A percentile compares a stretch with the other conserved stretches of the same genome.
Evolutionary conservation across 2,113 vertebrate genomes (phyloP).

Genomic region (Corynorhinus townsendii): DNA sequence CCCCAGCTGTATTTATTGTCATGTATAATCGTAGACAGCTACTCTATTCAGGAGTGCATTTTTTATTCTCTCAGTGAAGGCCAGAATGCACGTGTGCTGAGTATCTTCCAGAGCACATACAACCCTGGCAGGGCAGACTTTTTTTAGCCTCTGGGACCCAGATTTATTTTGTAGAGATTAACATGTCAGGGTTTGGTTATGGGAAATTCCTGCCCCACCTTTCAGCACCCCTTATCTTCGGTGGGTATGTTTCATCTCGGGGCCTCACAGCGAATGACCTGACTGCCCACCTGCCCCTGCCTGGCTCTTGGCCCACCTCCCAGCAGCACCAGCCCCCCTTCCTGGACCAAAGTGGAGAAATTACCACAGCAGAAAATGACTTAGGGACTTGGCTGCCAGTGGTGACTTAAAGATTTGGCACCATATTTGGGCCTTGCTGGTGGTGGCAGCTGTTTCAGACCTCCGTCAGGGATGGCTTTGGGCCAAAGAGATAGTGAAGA

Average conservation of each 20-base stretch:
- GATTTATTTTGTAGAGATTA: not conserved
- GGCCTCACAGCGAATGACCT: not conserved
- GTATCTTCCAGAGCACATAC: not conserved
- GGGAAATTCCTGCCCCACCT: not conserved
- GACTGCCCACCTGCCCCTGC: not conserved
- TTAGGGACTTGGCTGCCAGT: not conserved
- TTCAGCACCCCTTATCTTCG: not conserved
- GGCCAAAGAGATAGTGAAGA: not conserved
- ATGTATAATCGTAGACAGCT: not conserved
- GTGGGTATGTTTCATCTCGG: not conserved
- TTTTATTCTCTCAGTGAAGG: not conserved
- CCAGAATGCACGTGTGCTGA: not conserved
- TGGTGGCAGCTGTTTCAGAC: not conserved
- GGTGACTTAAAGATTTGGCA: constrained; percentile 33
- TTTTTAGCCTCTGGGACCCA: not conserved
- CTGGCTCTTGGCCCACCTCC: constrained; percentile 14
- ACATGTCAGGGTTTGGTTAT: not conserved
- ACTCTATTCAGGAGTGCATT: not conserved
- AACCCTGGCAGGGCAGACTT: not conserved
- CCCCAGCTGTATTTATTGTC: constrained; percentile 26
- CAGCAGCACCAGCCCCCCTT: constrained; percentile 26
- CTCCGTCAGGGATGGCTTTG: not conserved
- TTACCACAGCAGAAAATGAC: not conserved
- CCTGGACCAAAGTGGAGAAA: constrained; percentile 30
- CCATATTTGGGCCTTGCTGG: not conserved